Percentiles rank a stretch among this genome's conserved stretches.
Evolutionary conservation across 2,113 vertebrate species (phyloP).

Genomic region (Dicerorhinus sumatrensis): DNA sequence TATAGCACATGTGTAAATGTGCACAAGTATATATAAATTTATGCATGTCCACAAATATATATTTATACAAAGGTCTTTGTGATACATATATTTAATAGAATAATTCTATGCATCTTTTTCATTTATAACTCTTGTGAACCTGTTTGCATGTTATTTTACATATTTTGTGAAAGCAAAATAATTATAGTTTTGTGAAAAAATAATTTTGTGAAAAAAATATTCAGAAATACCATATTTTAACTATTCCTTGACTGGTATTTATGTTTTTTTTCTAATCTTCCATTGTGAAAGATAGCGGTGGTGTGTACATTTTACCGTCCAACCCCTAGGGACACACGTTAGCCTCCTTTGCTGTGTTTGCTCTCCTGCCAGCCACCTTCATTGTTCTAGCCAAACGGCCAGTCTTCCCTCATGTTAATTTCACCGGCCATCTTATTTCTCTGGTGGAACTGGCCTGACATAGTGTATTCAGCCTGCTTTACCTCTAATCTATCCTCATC

Average conservation of each 20-base stretch:
- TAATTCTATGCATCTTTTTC: not conserved
- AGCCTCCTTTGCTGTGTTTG: not conserved
- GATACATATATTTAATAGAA: not conserved
- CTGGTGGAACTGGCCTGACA: not conserved
- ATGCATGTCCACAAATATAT: not conserved
- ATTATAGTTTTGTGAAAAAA: not conserved
- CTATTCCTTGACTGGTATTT: not conserved
- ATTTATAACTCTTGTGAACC: not conserved
- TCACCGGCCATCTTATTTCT: not conserved
- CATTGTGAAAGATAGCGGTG: not conserved
- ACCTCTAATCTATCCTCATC: not conserved
- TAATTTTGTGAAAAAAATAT: not conserved
- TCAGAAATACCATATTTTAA: not conserved
- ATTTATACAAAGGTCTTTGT: not conserved
- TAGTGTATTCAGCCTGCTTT: not conserved
- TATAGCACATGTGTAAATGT: not conserved
- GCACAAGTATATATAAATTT: not conserved
- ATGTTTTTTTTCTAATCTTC: not conserved
- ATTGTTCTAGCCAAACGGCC: not conserved
- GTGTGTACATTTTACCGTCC: rapidly evolving
- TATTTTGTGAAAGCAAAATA: not conserved
- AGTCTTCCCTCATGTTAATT: not conserved
- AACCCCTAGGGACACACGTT: not conserved
- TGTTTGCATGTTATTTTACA: not conserved
- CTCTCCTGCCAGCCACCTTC: not conserved